Percentiles rank a stretch among this genome's conserved stretches.
phyloP scores from a whole-genome alignment of 1,140 invertebrate species.

The Aleiodes sp. region DNA sequence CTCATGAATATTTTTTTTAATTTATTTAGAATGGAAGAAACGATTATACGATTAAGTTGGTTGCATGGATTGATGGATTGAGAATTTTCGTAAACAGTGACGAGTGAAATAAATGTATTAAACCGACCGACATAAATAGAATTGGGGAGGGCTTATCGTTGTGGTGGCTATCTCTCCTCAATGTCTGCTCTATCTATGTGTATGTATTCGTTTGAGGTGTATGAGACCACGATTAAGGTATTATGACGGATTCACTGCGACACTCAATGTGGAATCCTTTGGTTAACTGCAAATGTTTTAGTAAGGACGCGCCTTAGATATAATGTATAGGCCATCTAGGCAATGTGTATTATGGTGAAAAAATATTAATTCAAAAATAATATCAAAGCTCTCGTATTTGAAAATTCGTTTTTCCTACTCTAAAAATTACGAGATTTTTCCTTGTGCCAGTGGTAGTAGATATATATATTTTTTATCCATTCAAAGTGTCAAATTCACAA shows the following conservation, averaged over 20 bases:
- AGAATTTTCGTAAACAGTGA: slow-evolving; percentile 25
- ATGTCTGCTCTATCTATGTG: slow-evolving; percentile 18
- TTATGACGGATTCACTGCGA: slow-evolving; percentile 48
- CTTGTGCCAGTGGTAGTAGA: slow-evolving; percentile 7
- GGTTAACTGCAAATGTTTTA: slow-evolving; percentile 11
- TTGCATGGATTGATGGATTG: not conserved
- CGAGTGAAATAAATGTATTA: not conserved
- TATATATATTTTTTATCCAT: slow-evolving; percentile 8
- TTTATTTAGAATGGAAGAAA: not conserved
- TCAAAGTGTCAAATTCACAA: slow-evolving; percentile 6
- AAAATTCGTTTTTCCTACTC: slow-evolving; percentile 1
- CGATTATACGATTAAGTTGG: not conserved
- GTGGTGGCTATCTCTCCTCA: slow-evolving; percentile 29
- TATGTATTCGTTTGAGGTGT: slow-evolving; percentile 31
- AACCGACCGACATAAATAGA: slow-evolving; percentile 16
- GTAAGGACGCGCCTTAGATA: slow-evolving; percentile 30
- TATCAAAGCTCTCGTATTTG: not conserved
- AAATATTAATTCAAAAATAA: not conserved
- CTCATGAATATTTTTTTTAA: no score
- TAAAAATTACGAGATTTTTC: not conserved
- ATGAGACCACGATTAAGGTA: slow-evolving; percentile 48
- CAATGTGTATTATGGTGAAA: not conserved
- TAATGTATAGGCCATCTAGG: not conserved
- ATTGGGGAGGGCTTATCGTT: slow-evolving; percentile 10
- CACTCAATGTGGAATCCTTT: slow-evolving; percentile 20